Evolutionary conservation across 2,797 vertebrate species (phyloP).

Genomic region (Phyllotis vaccarum): DNA sequence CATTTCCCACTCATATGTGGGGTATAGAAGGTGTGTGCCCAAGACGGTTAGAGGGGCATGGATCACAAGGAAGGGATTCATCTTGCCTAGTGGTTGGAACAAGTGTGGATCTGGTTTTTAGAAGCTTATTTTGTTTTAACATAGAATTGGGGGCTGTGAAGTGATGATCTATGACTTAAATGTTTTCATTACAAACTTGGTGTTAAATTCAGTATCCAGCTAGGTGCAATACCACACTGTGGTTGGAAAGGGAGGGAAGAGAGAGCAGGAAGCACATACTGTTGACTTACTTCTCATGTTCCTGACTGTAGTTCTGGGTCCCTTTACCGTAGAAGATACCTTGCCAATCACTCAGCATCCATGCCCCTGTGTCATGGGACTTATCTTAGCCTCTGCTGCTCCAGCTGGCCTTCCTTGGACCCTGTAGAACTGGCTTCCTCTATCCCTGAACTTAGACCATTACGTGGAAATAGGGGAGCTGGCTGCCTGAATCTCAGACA

Average conservation of each 20-base stretch:
- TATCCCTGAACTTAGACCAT: not conserved
- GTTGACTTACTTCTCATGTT: not conserved
- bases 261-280: rapidly evolving
- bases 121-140: not conserved
- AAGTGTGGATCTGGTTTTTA: not conserved
- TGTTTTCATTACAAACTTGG: not conserved
- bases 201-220: not conserved
- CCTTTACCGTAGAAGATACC: too few relatives aligned
- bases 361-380: not conserved
- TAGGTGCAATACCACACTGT: too few relatives aligned
- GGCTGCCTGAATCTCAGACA: not conserved
- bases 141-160: not conserved
- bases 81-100: not conserved
- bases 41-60: not conserved
- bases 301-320: too few relatives aligned
- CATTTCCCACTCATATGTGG: not conserved
- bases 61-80: not conserved
- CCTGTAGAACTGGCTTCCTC: not conserved
- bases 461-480: too few relatives aligned
- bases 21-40: not conserved
- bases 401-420: not conserved
- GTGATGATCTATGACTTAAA: not conserved
- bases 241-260: not conserved
- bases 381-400: not conserved
- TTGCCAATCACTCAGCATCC: not conserved